Base-by-base conservation (phyloP, 2,113 vertebrate species). In the zebrafish (Danio rerio) region DNA sequence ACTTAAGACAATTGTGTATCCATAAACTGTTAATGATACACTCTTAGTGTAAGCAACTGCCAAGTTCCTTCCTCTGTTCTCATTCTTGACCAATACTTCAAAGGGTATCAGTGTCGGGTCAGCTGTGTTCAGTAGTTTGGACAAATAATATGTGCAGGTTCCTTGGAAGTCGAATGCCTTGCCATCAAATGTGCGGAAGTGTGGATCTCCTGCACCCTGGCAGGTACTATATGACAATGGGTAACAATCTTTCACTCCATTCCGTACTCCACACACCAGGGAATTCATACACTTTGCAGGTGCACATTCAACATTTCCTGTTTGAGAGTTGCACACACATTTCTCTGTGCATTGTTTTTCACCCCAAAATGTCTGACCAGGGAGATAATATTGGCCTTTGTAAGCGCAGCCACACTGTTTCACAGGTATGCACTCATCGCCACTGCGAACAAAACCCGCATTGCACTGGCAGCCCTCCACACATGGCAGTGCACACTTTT, bases 241-340 rank as follows among this genome's bases (percentile, higher is more conserved):
- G 0, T 91, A 92, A 69, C 95, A 96, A 40, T 78, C 88, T 0
- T 45, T 84, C 73, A 94, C 75, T 5, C 93, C 94, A 0, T 88
- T 43, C n/a, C 88, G 83, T n/a, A 94, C 81, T 31, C 47, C 61
- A 52, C 95, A 96, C 6, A 87, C 84, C 15, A 94, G 83, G 0
- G 79, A 85, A 9, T 50, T 58, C 56, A 68, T 42, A 76, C 88
- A 89, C 5, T 18, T 78, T 9, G 80, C 78, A 0, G 40, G 0
- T 2, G 69, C 63, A 10, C 91, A 92, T 2, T 58, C 52, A 55
- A 87, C 84, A 2, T 66, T 63, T 45, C 70, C 63, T 9, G 62
- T 87, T 1, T 18, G 20, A 1, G 80, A 5, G 5, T 16, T 77
- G 42, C 90, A 92, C 5, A 9, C 43, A 47, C 90, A 90, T 13